A percentile compares a stretch with the other conserved stretches of the same genome.
phyloP scores from a whole-genome alignment of 2,888 invertebrate genomes.

The Dione juno region DNA sequence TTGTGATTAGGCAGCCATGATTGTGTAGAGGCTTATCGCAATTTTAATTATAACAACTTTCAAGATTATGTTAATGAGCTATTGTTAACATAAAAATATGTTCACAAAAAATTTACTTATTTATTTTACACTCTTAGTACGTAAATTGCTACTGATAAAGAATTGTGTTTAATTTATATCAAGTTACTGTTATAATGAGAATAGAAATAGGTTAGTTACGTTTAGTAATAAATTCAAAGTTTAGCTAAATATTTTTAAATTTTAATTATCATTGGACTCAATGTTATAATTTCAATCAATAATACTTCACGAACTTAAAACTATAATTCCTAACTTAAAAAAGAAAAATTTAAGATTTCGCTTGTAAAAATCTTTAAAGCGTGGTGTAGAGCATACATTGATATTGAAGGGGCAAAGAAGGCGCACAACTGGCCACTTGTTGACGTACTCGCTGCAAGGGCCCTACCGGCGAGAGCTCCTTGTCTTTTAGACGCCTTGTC shows the following conservation, averaged over 20 bases:
- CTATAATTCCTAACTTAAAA: background rate
- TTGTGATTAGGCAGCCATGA: slow-evolving; percentile 1
- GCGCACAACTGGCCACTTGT: slow-evolving; percentile 74
- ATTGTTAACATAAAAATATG: slow-evolving; percentile 29
- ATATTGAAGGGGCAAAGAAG: slow-evolving; percentile 45
- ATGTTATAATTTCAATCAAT: no score
- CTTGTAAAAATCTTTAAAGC: slow-evolving; percentile 31
- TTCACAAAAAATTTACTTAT: background rate
- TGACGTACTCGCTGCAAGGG: slow-evolving; percentile 65
- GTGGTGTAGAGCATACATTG: slow-evolving; percentile 36
- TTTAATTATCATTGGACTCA: no score
- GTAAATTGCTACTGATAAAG: slow-evolving; percentile 11
- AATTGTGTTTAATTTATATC: background rate
- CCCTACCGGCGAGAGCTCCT: slow-evolving; percentile 69
- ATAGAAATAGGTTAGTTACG: no score
- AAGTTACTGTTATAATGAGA: background rate
- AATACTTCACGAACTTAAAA: background rate
- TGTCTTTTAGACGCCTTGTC: slow-evolving; percentile 64
- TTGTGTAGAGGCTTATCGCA: slow-evolving; percentile 34
- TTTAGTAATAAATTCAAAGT: no score
- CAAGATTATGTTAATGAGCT: slow-evolving; percentile 44
- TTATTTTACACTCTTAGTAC: slow-evolving; percentile 5
- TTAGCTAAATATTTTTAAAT: no score
- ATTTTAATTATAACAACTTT: slow-evolving; percentile 32
- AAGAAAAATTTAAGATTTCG: slow-evolving; percentile 4